Evolutionary conservation across 2,888 invertebrate species (phyloP).

Genomic region (Lithodes maja): DNA sequence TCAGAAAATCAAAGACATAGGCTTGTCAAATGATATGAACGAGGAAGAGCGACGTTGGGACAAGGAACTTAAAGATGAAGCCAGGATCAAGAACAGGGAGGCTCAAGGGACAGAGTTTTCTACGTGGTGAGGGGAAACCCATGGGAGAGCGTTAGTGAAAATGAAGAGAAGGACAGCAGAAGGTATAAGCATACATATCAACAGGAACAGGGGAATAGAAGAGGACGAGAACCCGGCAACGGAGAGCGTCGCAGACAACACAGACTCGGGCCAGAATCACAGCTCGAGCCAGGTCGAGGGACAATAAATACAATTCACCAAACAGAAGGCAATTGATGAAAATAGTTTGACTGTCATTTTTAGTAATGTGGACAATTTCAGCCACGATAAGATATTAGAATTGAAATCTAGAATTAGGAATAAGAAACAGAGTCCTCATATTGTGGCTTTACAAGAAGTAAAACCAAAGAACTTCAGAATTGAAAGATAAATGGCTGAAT

Average conservation of each 20-base stretch:
- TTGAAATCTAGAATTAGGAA: not conserved
- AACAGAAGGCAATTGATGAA: not conserved
- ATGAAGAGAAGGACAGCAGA: not conserved
- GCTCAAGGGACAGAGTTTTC: not conserved
- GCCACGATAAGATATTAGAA: not conserved
- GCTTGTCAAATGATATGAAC: not conserved
- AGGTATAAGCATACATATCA: not conserved
- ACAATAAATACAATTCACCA: not conserved
- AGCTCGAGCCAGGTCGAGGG: not conserved
- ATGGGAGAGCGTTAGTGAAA: slow-evolving; percentile 8
- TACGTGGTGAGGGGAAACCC: slow-evolving; percentile 4
- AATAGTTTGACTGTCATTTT: not conserved
- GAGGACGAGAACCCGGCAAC: not conserved
- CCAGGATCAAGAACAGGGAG: not conserved
- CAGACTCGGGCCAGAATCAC: not conserved
- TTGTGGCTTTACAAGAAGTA: not conserved
- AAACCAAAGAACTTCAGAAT: not conserved
- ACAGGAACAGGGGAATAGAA: not conserved
- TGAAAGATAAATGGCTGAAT: not conserved
- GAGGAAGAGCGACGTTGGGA: not conserved
- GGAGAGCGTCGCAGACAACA: not conserved
- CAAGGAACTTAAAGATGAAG: slow-evolving; percentile 2
- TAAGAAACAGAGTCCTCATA: not conserved
- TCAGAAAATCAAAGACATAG: not conserved
- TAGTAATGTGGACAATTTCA: not conserved